Evolutionary conservation across 1,140 invertebrate genomes (phyloP).

Genomic region (Dermatophagoides farinae): DNA sequence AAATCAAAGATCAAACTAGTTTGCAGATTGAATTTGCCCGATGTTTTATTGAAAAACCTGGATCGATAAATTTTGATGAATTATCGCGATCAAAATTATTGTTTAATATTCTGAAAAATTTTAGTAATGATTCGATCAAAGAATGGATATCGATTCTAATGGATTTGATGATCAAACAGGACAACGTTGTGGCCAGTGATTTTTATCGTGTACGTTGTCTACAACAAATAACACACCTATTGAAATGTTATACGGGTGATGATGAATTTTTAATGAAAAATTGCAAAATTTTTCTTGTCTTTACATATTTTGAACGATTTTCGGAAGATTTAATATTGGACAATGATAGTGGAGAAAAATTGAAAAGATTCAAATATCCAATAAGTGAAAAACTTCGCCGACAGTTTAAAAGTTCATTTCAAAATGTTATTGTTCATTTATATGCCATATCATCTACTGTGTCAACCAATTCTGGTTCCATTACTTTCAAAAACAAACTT

Average conservation of each 20-base stretch:
- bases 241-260: neutral
- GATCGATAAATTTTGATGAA: conserved; percentile 4
- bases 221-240: conserved; percentile 2
- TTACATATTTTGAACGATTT: neutral
- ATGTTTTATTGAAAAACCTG: conserved; percentile 2
- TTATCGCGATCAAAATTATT: neutral
- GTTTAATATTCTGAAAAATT: conserved; percentile 8
- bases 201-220: conserved; percentile 5
- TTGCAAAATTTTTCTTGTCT: neutral
- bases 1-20: neutral
- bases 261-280: conserved; percentile 1
- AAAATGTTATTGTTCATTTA: neutral
- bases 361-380: neutral
- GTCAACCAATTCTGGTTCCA: too few relatives aligned
- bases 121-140: conserved; percentile 1
- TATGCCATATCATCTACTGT: neutral
- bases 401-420: neutral
- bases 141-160: neutral
- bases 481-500: neutral
- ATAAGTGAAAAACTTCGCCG: neutral
- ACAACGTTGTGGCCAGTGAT: neutral
- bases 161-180: neutral
- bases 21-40: neutral
- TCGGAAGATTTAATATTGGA: neutral
- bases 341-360: neutral